phyloP scores from a whole-genome alignment of 2,113 vertebrate species.

The Pomatostomus ruficeps region DNA sequence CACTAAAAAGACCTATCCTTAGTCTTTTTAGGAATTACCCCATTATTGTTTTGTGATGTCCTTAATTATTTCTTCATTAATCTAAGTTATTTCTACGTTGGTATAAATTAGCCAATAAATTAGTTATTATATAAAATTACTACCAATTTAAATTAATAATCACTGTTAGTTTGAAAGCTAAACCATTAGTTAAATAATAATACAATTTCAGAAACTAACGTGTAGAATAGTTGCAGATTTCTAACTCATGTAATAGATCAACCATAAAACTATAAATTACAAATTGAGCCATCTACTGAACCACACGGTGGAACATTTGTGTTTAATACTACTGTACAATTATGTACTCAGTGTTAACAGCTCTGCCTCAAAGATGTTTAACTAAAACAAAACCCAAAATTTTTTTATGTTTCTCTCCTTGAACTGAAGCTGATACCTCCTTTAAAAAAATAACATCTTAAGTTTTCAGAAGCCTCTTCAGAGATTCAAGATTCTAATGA shows the following conservation, averaged over 20 bases:
- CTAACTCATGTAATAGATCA: background rate
- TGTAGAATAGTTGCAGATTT: background rate
- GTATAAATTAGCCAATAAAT: background rate
- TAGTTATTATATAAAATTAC: background rate
- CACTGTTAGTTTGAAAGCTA: background rate
- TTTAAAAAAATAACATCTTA: background rate
- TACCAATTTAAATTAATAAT: background rate
- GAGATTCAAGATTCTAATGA: background rate
- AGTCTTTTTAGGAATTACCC: background rate
- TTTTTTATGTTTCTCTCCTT: background rate
- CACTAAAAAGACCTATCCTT: background rate
- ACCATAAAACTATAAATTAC: background rate
- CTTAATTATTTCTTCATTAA: background rate
- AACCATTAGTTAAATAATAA: background rate
- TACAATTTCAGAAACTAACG: background rate
- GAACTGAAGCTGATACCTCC: background rate
- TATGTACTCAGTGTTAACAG: background rate
- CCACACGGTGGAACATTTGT: background rate
- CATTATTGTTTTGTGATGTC: background rate
- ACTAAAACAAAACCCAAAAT: accelerated
- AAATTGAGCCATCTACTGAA: background rate
- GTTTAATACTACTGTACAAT: background rate
- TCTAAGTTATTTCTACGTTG: background rate
- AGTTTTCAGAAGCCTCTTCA: background rate
- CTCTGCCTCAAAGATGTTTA: background rate